These are phyloP conservation scores for Ptyas mucosa DNA, from an alignment of 2,113 vertebrate genomes.

Conservation along the genomic window DNA sequence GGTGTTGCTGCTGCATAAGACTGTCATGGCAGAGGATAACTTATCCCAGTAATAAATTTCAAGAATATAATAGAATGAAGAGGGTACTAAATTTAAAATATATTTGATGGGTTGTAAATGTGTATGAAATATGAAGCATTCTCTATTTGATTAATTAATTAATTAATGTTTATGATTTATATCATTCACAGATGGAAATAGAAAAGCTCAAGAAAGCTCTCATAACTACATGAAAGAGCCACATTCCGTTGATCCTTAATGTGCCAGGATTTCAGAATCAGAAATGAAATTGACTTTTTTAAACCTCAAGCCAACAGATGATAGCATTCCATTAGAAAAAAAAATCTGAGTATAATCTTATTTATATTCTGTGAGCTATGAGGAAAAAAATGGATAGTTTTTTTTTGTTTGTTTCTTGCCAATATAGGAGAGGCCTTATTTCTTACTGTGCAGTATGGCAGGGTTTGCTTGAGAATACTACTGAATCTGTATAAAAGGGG, in stretches of 20 bases:
- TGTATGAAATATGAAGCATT: neutral
- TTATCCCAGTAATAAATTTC: neutral
- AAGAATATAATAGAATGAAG: neutral
- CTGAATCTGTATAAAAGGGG: conserved; percentile 92
- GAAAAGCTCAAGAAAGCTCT: conserved; percentile 87
- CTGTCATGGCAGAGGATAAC: neutral
- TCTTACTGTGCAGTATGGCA: conserved; percentile 84
- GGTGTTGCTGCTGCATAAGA: neutral
- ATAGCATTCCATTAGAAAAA: conserved; percentile 59
- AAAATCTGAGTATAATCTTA: conserved; percentile 57
- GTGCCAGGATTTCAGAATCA: conserved; percentile 44
- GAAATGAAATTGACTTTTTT: conserved; percentile 56
- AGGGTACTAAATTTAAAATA: neutral
- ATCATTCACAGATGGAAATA: conserved; percentile 80
- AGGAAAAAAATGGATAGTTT: conserved; percentile 40
- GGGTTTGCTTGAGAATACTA: conserved; percentile 88
- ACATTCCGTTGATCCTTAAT: conserved; percentile 36
- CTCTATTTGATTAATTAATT: neutral
- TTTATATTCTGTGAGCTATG: conserved; percentile 59
- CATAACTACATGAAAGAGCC: conserved; percentile 77
- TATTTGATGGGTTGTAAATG: neutral
- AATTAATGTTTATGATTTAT: conserved; percentile 17
- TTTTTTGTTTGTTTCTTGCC: conserved; percentile 77
- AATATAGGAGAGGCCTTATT: conserved; percentile 92
- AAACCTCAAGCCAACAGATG: conserved; percentile 57